Evolutionary conservation across 2,888 invertebrate genomes (phyloP).

Genomic region (Diabrotica balteata): DNA sequence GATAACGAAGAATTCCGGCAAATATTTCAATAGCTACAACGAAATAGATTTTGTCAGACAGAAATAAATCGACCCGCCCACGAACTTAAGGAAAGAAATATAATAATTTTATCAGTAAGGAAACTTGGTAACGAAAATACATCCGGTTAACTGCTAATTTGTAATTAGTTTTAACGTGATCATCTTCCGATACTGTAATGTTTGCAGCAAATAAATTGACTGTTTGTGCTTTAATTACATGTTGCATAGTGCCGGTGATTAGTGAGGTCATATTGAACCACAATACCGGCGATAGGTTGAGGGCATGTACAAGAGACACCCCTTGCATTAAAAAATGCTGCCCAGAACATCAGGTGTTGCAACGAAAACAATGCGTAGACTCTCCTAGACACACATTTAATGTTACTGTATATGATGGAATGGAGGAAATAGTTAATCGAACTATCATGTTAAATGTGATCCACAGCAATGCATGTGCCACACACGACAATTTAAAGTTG

Average conservation of each 20-base stretch:
- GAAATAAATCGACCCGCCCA: background rate
- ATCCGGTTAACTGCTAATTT: constrained; percentile 11
- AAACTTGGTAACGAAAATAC: constrained; percentile 23
- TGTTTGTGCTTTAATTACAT: background rate
- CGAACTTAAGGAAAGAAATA: background rate
- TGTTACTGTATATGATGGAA: constrained; percentile 35
- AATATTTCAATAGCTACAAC: too few species aligned
- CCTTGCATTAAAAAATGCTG: constrained; percentile 43
- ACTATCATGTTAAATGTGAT: constrained; percentile 35
- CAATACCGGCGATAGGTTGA: constrained; percentile 30
- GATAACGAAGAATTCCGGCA: too few species aligned
- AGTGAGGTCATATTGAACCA: constrained; percentile 27
- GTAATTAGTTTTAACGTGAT: background rate
- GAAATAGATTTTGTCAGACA: too few species aligned
- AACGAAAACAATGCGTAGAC: constrained; percentile 30
- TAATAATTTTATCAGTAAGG: constrained; percentile 18
- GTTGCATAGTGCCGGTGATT: background rate
- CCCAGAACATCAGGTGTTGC: constrained; percentile 35
- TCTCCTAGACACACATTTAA: constrained; percentile 25
- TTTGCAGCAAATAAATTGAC: background rate
- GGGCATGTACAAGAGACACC: constrained; percentile 16
- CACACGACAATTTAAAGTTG: constrained; percentile 29
- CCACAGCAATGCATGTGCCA: constrained; percentile 30
- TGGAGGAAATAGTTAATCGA: constrained; percentile 20
- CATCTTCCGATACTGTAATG: constrained; percentile 16